Conservation (phyloP, 2,888 invertebrate species). For the Nephrocerus scutellatus region DNA sequence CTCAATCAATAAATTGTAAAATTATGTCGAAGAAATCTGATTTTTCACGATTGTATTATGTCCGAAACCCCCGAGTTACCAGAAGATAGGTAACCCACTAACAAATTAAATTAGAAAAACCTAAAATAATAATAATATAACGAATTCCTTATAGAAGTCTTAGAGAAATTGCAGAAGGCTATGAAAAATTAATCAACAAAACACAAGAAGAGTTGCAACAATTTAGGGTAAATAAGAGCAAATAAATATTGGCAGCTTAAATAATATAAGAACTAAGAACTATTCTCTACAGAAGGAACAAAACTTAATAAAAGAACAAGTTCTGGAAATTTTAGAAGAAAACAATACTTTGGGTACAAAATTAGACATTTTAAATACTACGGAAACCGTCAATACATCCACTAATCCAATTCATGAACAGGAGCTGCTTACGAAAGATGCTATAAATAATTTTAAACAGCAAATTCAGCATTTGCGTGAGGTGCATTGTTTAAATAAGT, state of each 20-base stretch:
- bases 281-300: constrained; percentile 34
- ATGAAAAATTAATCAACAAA: constrained; percentile 33
- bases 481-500: constrained; percentile 22
- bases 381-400: constrained; percentile 19
- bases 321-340: constrained; percentile 40
- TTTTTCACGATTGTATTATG: no score
- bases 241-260: neutral
- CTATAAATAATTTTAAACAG: constrained; percentile 40
- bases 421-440: constrained; percentile 33
- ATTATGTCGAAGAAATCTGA: no score
- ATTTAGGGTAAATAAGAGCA: constrained; percentile 26
- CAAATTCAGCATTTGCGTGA: constrained; percentile 42
- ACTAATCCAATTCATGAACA: constrained; percentile 23
- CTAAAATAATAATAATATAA: no score
- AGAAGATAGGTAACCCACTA: no score
- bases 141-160: constrained; percentile 18
- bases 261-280: neutral
- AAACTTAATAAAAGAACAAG: constrained; percentile 33
- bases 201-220: constrained; percentile 34
- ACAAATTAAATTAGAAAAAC: no score
- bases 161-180: constrained; percentile 26
- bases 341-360: constrained; percentile 37
- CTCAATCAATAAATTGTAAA: no score
- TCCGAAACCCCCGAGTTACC: no score
- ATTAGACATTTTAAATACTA: constrained; percentile 26